Conservation (phyloP, 2,888 invertebrate genomes). For the Clistopyga incitator region DNA sequence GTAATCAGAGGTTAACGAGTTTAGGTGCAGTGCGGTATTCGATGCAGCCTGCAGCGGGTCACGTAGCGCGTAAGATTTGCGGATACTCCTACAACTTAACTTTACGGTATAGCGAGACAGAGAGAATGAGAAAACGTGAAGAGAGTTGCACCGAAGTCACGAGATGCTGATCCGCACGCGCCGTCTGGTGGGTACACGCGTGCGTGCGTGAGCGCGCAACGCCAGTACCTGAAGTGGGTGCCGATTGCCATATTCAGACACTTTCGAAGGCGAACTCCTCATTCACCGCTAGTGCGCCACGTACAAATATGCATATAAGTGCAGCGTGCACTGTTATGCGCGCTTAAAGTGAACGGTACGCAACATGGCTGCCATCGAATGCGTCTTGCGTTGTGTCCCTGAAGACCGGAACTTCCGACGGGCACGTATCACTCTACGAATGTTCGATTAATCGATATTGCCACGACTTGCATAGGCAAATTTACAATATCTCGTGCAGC, state of each 20-base stretch:
- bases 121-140: background rate
- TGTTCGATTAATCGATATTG: background rate
- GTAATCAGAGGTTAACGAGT: conserved; percentile 9
- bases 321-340: background rate
- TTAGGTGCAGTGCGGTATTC: background rate
- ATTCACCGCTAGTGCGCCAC: background rate
- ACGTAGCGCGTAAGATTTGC: conserved; percentile 10
- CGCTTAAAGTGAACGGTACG: background rate
- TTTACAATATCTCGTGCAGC: background rate
- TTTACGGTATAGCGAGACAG: background rate
- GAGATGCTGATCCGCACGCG: conserved; percentile 33
- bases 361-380: conserved; percentile 5
- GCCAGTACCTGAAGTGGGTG: background rate
- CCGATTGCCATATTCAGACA: conserved; percentile 23
- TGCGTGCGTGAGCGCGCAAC: conserved; percentile 26
- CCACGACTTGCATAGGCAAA: background rate
- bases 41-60: conserved; percentile 1
- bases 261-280: conserved; percentile 4
- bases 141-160: background rate
- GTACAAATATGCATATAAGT: conserved; percentile 20
- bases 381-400: background rate
- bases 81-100: background rate
- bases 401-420: conserved; percentile 19
- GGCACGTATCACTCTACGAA: conserved; percentile 1
- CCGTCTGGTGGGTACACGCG: conserved; percentile 28